Percentiles rank a stretch among this genome's conserved stretches.
These are phyloP conservation scores for Netelia inedita DNA, from an alignment of 2,888 invertebrate genomes.

Conservation along the genomic window DNA sequence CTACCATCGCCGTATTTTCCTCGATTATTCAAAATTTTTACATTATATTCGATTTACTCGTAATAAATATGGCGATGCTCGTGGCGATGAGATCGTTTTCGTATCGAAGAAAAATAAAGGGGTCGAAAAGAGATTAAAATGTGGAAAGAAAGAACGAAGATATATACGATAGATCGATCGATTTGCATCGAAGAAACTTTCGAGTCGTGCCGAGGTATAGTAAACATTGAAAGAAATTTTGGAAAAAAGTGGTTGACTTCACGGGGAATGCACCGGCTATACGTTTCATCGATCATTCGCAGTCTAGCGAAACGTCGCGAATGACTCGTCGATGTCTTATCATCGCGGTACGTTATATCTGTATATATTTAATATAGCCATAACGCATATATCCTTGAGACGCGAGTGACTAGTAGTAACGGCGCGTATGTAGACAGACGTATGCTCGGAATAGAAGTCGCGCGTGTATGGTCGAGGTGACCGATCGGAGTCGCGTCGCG, in stretches of 20 bases:
- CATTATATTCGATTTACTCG: background rate
- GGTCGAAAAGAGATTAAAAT: no score
- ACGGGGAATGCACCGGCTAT: no score
- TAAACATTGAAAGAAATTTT: no score
- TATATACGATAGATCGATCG: no score
- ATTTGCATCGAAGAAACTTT: no score
- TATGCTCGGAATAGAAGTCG: conserved; percentile 9
- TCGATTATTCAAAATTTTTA: background rate
- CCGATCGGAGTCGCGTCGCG: conserved; percentile 51
- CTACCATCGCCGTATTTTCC: background rate
- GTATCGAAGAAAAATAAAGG: no score
- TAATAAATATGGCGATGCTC: no score
- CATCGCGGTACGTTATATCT: conserved; percentile 13
- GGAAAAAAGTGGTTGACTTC: no score
- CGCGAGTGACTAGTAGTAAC: conserved; percentile 42
- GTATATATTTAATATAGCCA: conserved; percentile 6
- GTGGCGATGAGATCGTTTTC: no score
- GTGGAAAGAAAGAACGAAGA: no score
- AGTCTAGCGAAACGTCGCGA: conserved; percentile 9
- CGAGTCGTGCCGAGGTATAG: no score
- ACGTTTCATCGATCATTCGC: background rate
- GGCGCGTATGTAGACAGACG: conserved; percentile 36
- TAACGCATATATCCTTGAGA: conserved; percentile 41
- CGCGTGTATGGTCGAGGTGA: background rate
- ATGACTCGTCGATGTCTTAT: conserved; percentile 36